Conservation (phyloP, 2,113 vertebrate species). For the Sceloporus undulatus region DNA sequence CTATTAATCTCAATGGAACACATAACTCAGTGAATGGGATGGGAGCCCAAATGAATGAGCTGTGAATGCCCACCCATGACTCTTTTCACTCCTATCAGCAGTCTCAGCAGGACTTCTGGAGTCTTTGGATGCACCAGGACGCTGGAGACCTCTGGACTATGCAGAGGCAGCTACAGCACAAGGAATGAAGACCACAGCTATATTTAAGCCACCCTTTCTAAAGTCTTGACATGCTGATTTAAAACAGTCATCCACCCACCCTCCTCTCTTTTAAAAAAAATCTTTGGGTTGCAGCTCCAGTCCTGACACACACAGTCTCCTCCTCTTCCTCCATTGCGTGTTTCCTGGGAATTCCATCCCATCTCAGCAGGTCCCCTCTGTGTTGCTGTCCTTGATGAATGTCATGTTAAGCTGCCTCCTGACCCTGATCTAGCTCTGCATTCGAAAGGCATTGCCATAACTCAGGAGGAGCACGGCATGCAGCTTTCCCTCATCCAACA, state of each 20-base stretch:
- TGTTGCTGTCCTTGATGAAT: constrained; percentile 26
- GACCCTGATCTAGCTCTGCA: neutral
- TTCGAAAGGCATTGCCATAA: neutral
- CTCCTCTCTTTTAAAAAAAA: neutral
- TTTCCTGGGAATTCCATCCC: neutral
- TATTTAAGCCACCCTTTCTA: neutral
- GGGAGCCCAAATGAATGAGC: too few relatives aligned
- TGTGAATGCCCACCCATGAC: too few relatives aligned
- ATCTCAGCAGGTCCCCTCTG: neutral
- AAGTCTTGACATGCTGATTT: neutral
- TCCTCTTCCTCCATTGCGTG: neutral
- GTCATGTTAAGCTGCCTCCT: constrained; percentile 40
- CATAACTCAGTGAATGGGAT: too few relatives aligned
- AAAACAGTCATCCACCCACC: neutral
- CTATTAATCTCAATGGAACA: too few relatives aligned
- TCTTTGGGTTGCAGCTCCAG: neutral
- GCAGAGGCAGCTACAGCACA: neutral
- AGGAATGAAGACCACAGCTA: neutral
- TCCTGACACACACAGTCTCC: accelerated
- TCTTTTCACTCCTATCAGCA: too few relatives aligned
- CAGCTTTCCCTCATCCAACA: constrained; percentile 23
- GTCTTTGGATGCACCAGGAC: too few relatives aligned
- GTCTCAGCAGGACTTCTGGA: too few relatives aligned
- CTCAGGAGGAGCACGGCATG: constrained; percentile 2
- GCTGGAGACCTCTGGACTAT: too few relatives aligned